Evolutionary conservation across 2,888 invertebrate genomes (phyloP).

Genomic region (Agrypnus murinus): DNA sequence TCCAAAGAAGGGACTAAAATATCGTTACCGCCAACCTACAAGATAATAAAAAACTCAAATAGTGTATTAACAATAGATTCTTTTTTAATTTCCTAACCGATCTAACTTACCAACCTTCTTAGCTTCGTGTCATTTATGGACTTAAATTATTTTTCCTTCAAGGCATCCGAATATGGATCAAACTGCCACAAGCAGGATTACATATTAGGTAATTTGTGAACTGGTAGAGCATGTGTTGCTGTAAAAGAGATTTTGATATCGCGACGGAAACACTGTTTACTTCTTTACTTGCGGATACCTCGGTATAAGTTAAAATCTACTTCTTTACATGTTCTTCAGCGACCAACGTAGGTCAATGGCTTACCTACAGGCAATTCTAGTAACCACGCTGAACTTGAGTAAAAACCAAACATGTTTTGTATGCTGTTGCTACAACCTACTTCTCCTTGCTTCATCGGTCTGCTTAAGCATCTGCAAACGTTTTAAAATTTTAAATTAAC

Average conservation of each 20-base stretch:
- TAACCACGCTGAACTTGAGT: conserved; percentile 60
- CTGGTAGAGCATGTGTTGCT: conserved; percentile 37
- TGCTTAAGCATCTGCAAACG: conserved; percentile 27
- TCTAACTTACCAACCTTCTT: conserved; percentile 20
- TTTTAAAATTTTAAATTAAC: conserved; percentile 28
- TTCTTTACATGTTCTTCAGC: conserved; percentile 54
- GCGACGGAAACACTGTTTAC: conserved; percentile 9
- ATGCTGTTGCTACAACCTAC: conserved; percentile 52
- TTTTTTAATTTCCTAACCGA: background rate
- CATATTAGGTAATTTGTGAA: conserved; percentile 52
- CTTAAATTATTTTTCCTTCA: conserved; percentile 9
- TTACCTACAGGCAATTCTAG: conserved; percentile 60
- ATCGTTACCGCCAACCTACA: conserved; percentile 15
- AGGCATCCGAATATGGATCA: conserved; percentile 43
- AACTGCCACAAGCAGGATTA: conserved; percentile 35
- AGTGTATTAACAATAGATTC: conserved; percentile 23
- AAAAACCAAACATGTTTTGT: conserved; percentile 61
- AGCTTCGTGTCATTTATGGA: conserved; percentile 26
- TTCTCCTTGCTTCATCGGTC: conserved; percentile 43
- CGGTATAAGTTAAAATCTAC: conserved; percentile 48
- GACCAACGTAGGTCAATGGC: conserved; percentile 58
- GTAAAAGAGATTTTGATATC: conserved; percentile 44
- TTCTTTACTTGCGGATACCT: background rate
- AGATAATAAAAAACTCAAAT: conserved; percentile 14
- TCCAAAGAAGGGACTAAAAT: conserved; percentile 28